Evolutionary conservation across 2,113 vertebrate species (phyloP).

Genomic region (Eidolon helvum): DNA sequence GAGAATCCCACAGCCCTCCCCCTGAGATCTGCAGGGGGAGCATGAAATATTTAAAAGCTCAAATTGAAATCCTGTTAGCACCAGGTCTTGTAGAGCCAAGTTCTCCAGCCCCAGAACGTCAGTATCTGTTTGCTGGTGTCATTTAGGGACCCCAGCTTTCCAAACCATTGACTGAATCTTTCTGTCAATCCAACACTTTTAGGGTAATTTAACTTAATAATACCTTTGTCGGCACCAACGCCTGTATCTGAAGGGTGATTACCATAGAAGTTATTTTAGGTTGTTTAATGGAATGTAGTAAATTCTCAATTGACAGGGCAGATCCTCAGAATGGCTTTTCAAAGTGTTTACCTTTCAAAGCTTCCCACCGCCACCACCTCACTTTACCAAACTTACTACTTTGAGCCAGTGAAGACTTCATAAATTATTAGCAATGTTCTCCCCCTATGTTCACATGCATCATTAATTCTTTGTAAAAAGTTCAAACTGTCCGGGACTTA

Average conservation of each 20-base stretch:
- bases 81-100: neutral
- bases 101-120: conserved; percentile 48
- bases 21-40: neutral
- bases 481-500: conserved; percentile 80
- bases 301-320: conserved; percentile 83
- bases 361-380: neutral
- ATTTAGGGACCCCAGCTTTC: conserved; percentile 75
- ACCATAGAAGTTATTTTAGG: conserved; percentile 88
- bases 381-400: conserved; percentile 79
- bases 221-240: conserved; percentile 82
- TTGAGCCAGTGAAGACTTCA: conserved; percentile 66
- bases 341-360: conserved; percentile 81
- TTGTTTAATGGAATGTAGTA: conserved; percentile 88
- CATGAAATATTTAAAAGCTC: conserved; percentile 59
- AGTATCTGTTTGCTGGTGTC: conserved; percentile 77
- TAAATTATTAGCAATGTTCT: conserved; percentile 78
- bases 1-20: neutral
- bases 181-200: conserved; percentile 86
- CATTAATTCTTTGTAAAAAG: conserved; percentile 82
- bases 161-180: conserved; percentile 84
- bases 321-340: conserved; percentile 77
- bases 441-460: conserved; percentile 63
- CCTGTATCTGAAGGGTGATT: conserved; percentile 87
- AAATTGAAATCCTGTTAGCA: conserved; percentile 50
- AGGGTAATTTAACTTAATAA: conserved; percentile 89